These are phyloP conservation scores for Phylloscopus whistleri DNA, from an alignment of 2,113 vertebrate genomes.

Conservation along the genomic window DNA sequence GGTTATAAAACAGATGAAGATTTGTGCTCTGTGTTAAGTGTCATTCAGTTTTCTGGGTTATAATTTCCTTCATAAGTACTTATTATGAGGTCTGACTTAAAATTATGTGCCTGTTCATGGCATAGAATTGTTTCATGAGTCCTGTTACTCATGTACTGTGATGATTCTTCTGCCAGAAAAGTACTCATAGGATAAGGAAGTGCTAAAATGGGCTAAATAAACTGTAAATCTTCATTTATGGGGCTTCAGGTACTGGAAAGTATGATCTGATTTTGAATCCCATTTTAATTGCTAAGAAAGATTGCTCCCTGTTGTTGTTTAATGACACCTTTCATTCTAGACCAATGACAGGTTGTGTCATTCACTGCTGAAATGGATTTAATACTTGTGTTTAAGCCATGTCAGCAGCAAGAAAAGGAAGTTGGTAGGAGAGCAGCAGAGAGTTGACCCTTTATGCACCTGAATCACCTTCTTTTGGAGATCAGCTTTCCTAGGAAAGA, in stretches of 20 bases:
- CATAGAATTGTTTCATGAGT: not conserved
- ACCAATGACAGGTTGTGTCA: not conserved
- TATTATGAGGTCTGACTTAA: not conserved
- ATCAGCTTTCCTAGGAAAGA: not conserved
- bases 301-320: not conserved
- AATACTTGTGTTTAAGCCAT: not conserved
- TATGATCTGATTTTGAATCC: not conserved
- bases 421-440: not conserved
- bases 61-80: not conserved
- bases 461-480: not conserved
- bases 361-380: not conserved
- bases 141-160: not conserved
- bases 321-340: not conserved
- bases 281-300: not conserved
- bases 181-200: not conserved
- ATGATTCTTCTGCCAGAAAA: not conserved
- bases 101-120: not conserved
- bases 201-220: not conserved
- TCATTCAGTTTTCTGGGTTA: not conserved
- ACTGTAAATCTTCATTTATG: not conserved
- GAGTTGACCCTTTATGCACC: not conserved
- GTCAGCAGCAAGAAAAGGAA: not conserved
- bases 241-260: not conserved
- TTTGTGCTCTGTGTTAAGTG: not conserved
- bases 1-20: not conserved